Evolutionary conservation across 2,113 vertebrate genomes (phyloP), one percentile per base, ranked within the genome.

Genomic region (Rhodinocichla rosea): DNA sequence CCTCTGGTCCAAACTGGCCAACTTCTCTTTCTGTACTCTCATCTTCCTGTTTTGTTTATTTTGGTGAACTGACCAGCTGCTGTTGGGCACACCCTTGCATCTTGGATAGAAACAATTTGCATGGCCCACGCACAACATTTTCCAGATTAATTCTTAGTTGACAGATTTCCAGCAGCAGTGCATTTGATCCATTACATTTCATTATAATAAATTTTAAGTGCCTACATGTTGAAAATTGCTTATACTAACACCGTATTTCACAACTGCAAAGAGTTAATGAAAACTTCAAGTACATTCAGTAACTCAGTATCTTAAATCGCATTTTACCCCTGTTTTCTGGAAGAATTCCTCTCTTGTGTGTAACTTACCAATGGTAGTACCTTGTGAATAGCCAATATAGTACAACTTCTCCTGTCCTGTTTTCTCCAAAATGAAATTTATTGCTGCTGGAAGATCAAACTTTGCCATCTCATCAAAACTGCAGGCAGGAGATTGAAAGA

Each of bases 401-500:
- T 96, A 98, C 90, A 99, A 95, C 83, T 98, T 98, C 32, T 98
- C 95, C 81, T 98, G 98, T 50, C 95, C 93, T 9, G 98, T 98
- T 95, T 96, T 97, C 95, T 98, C 97, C 83, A 98, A 83, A 87
- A 98, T 97, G 92, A 98, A 97, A 96, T 99, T 96, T 53, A 99
- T 96, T 21, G 97, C 97, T 26, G 98, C 98, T 40, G 98, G 98
- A 52, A 99, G 98, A 87, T 99, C 98, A 95, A 98, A 98, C 62
- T 98, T 97, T 37, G 98, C 98, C 98, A 99, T 97, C 95, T 99
- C 98, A 94, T 99, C 98, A 84, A 98, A 97, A 89, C 98, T 99
- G 83, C 37, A 86, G 71, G n/a, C 27, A 89, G 44, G 42, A 93
- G 21, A 75, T 78, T 63, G 69, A 88, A 63, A 87, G 37, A 90